Base-by-base conservation (phyloP, 2,888 invertebrate genomes). In the Diaprepes abbreviatus region DNA sequence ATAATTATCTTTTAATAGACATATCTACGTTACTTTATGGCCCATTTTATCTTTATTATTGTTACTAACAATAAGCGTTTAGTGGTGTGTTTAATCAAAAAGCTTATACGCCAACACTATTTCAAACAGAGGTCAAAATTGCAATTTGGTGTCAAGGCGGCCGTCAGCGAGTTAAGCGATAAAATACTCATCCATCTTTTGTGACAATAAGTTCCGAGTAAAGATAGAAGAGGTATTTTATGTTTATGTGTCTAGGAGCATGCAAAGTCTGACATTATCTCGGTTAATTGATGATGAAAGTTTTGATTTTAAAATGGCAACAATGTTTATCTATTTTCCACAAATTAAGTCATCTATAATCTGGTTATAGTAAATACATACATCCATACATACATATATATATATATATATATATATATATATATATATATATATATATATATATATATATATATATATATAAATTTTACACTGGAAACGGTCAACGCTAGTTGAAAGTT, bases 141-240 rank as follows among this genome's bases (percentile, higher is more conserved):
- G 58, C 58, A 58, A 58, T 58, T 58, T 58, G 31, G 17, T 58
- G 58, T 58, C 58, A 45, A 58, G 58, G 43, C 58, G 58, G 48
- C 36, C 38, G 38, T 57, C 57, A 57, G 38, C 43, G 10, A 10
- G 43, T 58, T 58, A 14, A 28, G 31, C 31, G 43, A 58, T 58
- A 58, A 58, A 58, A 58, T n/a, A 10, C 43, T 58, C 43, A 58
- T 58, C 58, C n/a, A 43, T 58, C 58, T 43, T 58, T n/a, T n/a
- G n/a, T n/a, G n/a, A n/a, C n/a, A n/a, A n/a, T n/a, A n/a, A n/a
- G n/a, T n/a, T n/a, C n/a, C n/a, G n/a, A n/a, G n/a, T n/a, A n/a
- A n/a, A n/a, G n/a, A n/a, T n/a, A n/a, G n/a, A n/a, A n/a, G n/a
- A n/a, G n/a, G n/a, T n/a, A n/a, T n/a, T n/a, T n/a, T n/a, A n/a